Evolutionary conservation across 2,113 vertebrate genomes (phyloP).

Genomic region (Elephas maximus): DNA sequence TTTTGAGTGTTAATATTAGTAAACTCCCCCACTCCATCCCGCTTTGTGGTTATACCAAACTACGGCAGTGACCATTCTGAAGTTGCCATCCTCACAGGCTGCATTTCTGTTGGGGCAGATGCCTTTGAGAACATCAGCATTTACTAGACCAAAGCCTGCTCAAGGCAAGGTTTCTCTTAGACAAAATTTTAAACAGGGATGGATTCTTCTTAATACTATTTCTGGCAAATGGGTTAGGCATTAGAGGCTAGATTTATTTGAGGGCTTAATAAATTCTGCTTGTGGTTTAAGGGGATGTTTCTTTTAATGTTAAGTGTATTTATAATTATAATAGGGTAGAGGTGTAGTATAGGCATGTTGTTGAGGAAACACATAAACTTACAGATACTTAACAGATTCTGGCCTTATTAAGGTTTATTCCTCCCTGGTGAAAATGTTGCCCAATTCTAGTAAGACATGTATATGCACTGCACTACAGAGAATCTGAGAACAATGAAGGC

Average conservation of each 20-base stretch:
- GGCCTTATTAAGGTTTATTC: conserved; percentile 54
- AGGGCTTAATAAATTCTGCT: conserved; percentile 65
- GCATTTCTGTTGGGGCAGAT: conserved; percentile 4
- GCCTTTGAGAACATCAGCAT: conserved; percentile 38
- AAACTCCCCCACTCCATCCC: not conserved
- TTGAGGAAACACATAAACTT: conserved; percentile 64
- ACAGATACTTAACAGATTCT: conserved; percentile 46
- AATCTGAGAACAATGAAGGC: conserved; percentile 78
- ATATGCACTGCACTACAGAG: conserved; percentile 39
- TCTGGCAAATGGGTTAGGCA: not conserved
- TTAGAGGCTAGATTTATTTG: conserved; percentile 47
- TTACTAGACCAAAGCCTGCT: not conserved
- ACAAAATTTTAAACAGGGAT: conserved; percentile 4
- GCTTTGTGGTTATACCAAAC: not conserved
- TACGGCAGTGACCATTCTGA: conserved; percentile 41
- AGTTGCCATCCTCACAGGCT: not conserved
- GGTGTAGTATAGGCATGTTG: not conserved
- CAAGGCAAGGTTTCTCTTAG: conserved; percentile 23
- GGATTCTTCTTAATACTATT: conserved; percentile 29
- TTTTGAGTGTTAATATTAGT: not conserved
- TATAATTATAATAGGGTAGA: conserved; percentile 8
- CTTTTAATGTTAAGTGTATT: conserved; percentile 63
- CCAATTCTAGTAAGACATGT: conserved; percentile 58
- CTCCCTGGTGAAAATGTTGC: conserved; percentile 67
- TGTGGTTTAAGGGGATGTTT: conserved; percentile 60